A percentile compares a stretch with the other conserved stretches of the same genome.
Conservation (phyloP, 2,888 invertebrate genomes). For the Aelia acuminata region DNA sequence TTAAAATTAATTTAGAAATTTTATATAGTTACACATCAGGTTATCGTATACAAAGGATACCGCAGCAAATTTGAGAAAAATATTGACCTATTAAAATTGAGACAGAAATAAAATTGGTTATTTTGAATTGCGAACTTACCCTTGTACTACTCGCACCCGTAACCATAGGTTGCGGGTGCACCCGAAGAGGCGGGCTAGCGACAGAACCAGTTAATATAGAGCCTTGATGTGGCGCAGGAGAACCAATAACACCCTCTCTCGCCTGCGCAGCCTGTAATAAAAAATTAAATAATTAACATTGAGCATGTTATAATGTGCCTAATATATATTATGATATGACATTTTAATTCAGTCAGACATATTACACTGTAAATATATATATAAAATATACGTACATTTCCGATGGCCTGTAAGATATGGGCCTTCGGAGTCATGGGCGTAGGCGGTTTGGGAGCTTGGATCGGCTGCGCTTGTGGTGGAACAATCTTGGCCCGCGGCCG, state of each 20-base stretch:
- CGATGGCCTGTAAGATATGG: slow-evolving; percentile 66
- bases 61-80: too few relatives aligned
- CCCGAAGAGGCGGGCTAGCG: slow-evolving; percentile 74
- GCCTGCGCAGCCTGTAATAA: slow-evolving; percentile 56
- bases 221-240: slow-evolving; percentile 66
- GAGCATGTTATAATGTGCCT: too few relatives aligned
- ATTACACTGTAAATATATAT: neutral
- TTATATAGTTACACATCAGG: too few relatives aligned
- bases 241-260: slow-evolving; percentile 64
- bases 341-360: neutral
- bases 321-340: too few relatives aligned
- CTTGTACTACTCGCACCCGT: slow-evolving; percentile 69
- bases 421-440: slow-evolving; percentile 67
- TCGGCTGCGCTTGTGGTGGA: neutral
- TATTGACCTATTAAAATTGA: too few relatives aligned
- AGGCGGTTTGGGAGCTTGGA: slow-evolving; percentile 58
- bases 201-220: slow-evolving; percentile 69
- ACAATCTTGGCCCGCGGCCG: slow-evolving; percentile 62
- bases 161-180: slow-evolving; percentile 71
- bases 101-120: neutral
- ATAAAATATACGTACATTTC: slow-evolving; percentile 63
- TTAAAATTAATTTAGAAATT: too few relatives aligned
- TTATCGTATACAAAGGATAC: too few relatives aligned
- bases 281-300: neutral
- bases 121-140: slow-evolving; percentile 63